Evolutionary conservation across 1,140 invertebrate species (phyloP).

Genomic region (Phymorhynchus buccinoides): DNA sequence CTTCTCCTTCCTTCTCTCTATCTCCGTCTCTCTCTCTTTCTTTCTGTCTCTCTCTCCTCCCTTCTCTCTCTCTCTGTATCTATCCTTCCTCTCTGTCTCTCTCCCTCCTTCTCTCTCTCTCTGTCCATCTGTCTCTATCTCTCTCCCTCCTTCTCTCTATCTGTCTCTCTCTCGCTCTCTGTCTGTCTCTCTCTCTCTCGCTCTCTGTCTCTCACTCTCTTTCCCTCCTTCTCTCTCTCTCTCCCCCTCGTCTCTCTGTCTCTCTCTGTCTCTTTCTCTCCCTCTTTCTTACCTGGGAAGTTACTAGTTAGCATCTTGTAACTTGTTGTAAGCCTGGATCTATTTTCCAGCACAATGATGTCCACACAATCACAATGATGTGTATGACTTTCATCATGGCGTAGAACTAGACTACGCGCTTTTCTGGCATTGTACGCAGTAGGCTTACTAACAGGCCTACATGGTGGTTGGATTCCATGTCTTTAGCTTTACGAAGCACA

Average conservation of each 20-base stretch:
- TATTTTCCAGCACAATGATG: too few relatives aligned
- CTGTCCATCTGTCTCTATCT: neutral
- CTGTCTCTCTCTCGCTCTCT: neutral
- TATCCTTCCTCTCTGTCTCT: neutral
- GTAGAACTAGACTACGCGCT: too few relatives aligned
- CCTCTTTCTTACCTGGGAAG: neutral
- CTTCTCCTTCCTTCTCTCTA: neutral
- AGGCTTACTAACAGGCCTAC: too few relatives aligned
- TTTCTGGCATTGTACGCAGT: too few relatives aligned
- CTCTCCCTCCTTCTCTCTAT: neutral
- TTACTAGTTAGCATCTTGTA: neutral
- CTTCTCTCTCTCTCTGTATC: too few relatives aligned
- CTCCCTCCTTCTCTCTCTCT: neutral
- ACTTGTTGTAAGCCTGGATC: too few relatives aligned
- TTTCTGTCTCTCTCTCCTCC: neutral
- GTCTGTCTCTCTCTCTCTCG: neutral
- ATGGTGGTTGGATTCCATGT: too few relatives aligned
- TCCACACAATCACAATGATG: too few relatives aligned
- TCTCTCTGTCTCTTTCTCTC: constrained; percentile 5
- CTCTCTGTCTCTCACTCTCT: neutral
- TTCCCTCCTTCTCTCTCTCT: neutral
- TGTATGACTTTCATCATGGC: too few relatives aligned
- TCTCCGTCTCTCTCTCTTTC: neutral
- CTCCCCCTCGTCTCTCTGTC: neutral
- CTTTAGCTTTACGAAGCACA: too few relatives aligned